Evolutionary conservation across 2,113 vertebrate species (phyloP), one percentile per base, ranked within the genome.

Genomic region (Hippolais icterina): DNA sequence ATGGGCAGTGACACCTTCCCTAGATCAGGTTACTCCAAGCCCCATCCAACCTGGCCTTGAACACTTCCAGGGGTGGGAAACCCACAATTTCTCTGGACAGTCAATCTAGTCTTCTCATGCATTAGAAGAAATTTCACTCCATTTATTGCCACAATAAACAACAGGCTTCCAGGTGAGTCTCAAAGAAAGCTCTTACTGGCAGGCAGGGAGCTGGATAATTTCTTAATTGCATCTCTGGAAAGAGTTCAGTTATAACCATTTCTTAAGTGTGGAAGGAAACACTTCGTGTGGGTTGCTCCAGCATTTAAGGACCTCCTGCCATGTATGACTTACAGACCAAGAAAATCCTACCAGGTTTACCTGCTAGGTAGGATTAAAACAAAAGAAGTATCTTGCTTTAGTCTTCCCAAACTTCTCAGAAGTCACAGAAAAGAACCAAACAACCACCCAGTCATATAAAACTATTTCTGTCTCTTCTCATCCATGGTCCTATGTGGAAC

Each of bases 251-350:
- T 82, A 50, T 72, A 87, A 65, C 12, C 11, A 27, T 91, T 82
- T 89, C 57, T 60, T 42, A 57, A 79, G 37, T 39, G 74, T 95
- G 41, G 70, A 94, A 94, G 91, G 66, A 92, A 95, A 87, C 61
- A 53, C 53, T 91, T 66, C 35, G 46, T 0, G 42, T 95, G 25
- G 81, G 65, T 61, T 90, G 42, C 37, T 79, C 9, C 53, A 61
- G 53, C 1, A 14, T 61, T 89, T 69, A 60, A 89, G 57, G 86
- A 42, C 53, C 61, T 96, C 89, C 89, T 84, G 74, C 56, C 20
- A 8, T 5, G 46, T 86, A 65, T 85, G 37, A 65, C 27, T 57
- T 93, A 65, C n/a, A 91, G 53, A 65, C 74, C 37, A 84, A 68
- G 49, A 50, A 91, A 93, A 84, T 50, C 37, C 37, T 39, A 39